Percentiles rank a stretch among this genome's conserved stretches.
phyloP scores from a whole-genome alignment of 2,113 vertebrate genomes.

The Percopsis transmontana region DNA sequence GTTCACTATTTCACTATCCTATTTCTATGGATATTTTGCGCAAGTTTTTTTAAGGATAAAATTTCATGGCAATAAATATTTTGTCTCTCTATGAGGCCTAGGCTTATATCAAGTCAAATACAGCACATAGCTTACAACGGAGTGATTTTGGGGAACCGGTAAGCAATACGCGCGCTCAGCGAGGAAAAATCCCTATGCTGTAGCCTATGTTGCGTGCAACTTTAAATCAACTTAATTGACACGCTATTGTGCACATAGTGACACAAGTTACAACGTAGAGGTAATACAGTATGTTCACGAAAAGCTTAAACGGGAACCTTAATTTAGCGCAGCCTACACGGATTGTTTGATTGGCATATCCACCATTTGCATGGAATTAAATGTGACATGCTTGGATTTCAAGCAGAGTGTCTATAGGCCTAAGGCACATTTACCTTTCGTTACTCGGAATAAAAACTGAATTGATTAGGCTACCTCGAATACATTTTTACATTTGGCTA shows the following conservation, averaged over 20 bases:
- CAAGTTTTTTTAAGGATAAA: too few species aligned
- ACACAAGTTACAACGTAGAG: background rate
- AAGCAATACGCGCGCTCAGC: too few species aligned
- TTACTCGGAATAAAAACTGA: background rate
- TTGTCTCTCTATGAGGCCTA: too few species aligned
- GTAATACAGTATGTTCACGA: background rate
- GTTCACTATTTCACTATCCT: too few species aligned
- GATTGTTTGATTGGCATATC: background rate
- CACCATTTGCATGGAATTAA: background rate
- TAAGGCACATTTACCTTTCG: background rate
- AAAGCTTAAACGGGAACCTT: background rate
- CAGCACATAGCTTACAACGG: too few species aligned
- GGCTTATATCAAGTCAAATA: too few species aligned
- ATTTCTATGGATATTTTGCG: too few species aligned
- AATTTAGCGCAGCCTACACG: background rate
- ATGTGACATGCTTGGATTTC: background rate
- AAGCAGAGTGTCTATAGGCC: background rate
- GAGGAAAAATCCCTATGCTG: background rate
- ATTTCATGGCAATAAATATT: too few species aligned
- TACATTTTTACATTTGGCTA: too few species aligned
- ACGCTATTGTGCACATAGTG: background rate
- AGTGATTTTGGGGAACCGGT: too few species aligned
- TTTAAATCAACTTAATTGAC: slow-evolving; percentile 23
- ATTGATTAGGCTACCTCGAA: too few species aligned
- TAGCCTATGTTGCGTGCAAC: background rate